A percentile compares a stretch with the other conserved stretches of the same genome.
Conservation (phyloP, 2,888 invertebrate species). For the Merodon equestris region DNA sequence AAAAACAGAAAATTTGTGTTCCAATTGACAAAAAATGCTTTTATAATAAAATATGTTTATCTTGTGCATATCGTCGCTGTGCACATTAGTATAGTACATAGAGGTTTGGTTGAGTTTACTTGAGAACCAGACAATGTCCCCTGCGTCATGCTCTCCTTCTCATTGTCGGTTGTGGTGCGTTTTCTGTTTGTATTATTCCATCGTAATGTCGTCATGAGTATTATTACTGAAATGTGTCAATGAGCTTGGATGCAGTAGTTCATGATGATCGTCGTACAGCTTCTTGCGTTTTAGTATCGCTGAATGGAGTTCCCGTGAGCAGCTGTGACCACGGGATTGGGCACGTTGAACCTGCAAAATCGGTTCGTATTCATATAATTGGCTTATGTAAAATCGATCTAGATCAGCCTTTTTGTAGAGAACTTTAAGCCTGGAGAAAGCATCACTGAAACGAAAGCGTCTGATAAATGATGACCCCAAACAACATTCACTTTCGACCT, state of each 20-base stretch:
- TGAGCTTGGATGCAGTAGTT: constrained; percentile 25
- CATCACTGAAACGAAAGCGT: constrained; percentile 69
- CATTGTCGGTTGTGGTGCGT: too few relatives aligned
- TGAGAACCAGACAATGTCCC: constrained; percentile 21
- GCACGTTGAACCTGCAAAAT: constrained; percentile 75
- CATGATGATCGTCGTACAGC: constrained; percentile 68
- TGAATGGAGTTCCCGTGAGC: constrained; percentile 73
- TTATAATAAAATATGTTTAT: constrained; percentile 34
- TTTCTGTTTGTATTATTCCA: constrained; percentile 39
- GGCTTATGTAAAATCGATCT: constrained; percentile 73
- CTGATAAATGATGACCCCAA: not conserved
- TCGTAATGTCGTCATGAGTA: constrained; percentile 42
- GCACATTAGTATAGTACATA: constrained; percentile 33
- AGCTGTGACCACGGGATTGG: constrained; percentile 73
- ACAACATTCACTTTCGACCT: constrained; percentile 47
- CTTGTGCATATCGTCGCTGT: constrained; percentile 11
- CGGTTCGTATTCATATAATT: constrained; percentile 75
- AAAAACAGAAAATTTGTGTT: too few relatives aligned
- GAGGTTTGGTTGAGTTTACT: constrained; percentile 29
- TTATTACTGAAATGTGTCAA: constrained; percentile 26
- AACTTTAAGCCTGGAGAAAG: constrained; percentile 73
- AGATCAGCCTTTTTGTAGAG: constrained; percentile 73
- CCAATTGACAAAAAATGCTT: constrained; percentile 14
- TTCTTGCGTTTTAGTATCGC: constrained; percentile 73
- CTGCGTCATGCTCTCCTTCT: not conserved